Evolutionary conservation across 2,888 invertebrate genomes (phyloP).

Genomic region (Pollenia amentaria): DNA sequence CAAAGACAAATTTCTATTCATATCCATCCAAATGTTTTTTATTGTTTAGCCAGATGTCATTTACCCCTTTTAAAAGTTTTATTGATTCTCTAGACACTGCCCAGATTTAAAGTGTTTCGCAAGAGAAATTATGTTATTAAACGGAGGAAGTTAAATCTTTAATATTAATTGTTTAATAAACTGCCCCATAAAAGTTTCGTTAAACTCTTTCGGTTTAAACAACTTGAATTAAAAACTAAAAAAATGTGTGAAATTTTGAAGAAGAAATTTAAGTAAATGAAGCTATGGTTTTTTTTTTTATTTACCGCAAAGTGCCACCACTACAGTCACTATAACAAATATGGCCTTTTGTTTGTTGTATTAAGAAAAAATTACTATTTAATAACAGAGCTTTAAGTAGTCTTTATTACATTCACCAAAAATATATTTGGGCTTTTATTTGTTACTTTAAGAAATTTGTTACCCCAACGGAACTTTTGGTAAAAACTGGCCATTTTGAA

Average conservation of each 20-base stretch:
- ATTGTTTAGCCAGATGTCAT: slow-evolving; percentile 9
- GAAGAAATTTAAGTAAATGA: too few relatives aligned
- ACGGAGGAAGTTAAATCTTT: neutral
- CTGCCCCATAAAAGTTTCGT: slow-evolving; percentile 12
- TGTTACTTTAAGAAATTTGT: too few relatives aligned
- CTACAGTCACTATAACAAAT: too few relatives aligned
- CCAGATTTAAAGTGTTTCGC: neutral
- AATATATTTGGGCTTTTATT: too few relatives aligned
- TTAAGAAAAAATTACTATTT: too few relatives aligned
- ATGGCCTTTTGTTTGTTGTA: too few relatives aligned
- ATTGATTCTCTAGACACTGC: slow-evolving; percentile 43
- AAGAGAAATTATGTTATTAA: neutral
- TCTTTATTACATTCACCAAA: too few relatives aligned
- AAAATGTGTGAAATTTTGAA: slow-evolving; percentile 18
- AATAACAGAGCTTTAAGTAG: too few relatives aligned
- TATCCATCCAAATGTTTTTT: neutral
- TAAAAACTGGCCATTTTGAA: too few relatives aligned
- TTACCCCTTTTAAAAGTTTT: slow-evolving; percentile 22
- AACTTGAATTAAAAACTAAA: neutral
- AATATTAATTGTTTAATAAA: slow-evolving; percentile 26
- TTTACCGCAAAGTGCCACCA: too few relatives aligned
- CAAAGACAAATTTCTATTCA: neutral
- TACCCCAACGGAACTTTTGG: too few relatives aligned
- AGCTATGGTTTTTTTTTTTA: too few relatives aligned
- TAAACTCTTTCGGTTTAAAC: slow-evolving; percentile 1